Percentiles rank a stretch among this genome's conserved stretches.
These are phyloP conservation scores for Strigamia crassipes DNA, from an alignment of 2,888 invertebrate genomes.

Conservation along the genomic window DNA sequence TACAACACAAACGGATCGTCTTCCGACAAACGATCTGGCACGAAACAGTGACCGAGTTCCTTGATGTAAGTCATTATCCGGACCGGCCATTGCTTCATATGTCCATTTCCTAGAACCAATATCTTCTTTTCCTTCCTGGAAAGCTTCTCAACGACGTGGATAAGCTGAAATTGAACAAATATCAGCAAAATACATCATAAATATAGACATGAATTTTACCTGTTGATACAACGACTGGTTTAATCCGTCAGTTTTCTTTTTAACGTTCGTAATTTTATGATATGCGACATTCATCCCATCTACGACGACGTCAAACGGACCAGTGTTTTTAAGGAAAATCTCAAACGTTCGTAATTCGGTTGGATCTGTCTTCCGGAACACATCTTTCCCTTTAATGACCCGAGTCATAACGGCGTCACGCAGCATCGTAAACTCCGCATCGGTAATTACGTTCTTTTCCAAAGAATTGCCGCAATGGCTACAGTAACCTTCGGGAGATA, in stretches of 20 bases:
- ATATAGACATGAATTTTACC: neutral
- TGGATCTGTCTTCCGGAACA: constrained; percentile 75
- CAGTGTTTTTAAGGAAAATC: constrained; percentile 68
- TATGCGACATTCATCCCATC: constrained; percentile 82
- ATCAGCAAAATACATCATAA: neutral
- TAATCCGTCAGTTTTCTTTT: constrained; percentile 55
- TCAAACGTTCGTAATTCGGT: constrained; percentile 71
- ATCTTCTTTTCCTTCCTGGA: neutral
- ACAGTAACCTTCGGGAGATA: neutral
- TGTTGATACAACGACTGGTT: neutral
- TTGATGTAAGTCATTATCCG: neutral
- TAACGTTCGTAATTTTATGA: constrained; percentile 49
- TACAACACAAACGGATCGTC: neutral
- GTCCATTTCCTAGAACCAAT: neutral
- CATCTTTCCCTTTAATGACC: constrained; percentile 60
- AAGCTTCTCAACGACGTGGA: neutral
- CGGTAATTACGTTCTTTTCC: neutral
- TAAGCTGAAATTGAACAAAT: neutral
- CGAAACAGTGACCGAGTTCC: neutral
- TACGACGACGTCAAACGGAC: constrained; percentile 77
- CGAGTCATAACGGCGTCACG: neutral
- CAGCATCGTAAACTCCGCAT: neutral
- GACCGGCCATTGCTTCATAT: neutral
- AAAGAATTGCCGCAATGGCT: neutral
- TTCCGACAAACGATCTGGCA: neutral